These are phyloP conservation scores for Meteorus cinctellus DNA, from an alignment of 2,888 invertebrate species.

Conservation along the genomic window DNA sequence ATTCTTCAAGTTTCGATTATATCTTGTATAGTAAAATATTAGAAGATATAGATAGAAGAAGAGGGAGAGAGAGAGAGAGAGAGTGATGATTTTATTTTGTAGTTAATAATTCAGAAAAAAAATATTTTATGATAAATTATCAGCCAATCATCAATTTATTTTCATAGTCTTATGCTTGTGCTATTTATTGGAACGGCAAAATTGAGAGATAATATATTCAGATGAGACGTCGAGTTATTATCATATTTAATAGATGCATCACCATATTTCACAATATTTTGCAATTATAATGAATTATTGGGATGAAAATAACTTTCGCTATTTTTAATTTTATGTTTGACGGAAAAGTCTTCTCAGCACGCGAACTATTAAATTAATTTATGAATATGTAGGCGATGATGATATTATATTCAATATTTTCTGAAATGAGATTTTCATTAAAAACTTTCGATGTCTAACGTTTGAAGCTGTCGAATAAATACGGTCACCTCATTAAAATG, in stretches of 20 bases:
- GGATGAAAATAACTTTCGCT: neutral
- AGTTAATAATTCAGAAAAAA: no score
- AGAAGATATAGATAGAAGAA: no score
- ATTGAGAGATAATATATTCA: conserved; percentile 3
- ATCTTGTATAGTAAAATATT: no score
- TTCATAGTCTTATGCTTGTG: no score
- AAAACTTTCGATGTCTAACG: neutral
- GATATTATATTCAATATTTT: neutral
- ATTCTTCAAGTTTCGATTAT: no score
- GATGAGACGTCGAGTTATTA: conserved; percentile 20
- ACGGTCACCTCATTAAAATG: neutral
- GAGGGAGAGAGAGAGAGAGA: no score
- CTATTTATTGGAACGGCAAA: neutral
- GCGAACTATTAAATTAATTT: neutral
- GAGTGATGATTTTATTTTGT: no score
- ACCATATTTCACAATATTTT: conserved; percentile 49
- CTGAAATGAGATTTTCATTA: neutral
- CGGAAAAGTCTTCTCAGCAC: neutral
- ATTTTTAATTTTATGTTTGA: neutral
- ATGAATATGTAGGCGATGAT: neutral
- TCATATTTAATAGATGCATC: conserved; percentile 51
- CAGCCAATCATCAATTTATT: neutral
- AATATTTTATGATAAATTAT: no score
- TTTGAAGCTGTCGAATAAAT: neutral
- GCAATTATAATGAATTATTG: conserved; percentile 45